These are phyloP conservation scores for Chydorus sphaericus DNA, from an alignment of 2,888 invertebrate genomes.

Conservation along the genomic window DNA sequence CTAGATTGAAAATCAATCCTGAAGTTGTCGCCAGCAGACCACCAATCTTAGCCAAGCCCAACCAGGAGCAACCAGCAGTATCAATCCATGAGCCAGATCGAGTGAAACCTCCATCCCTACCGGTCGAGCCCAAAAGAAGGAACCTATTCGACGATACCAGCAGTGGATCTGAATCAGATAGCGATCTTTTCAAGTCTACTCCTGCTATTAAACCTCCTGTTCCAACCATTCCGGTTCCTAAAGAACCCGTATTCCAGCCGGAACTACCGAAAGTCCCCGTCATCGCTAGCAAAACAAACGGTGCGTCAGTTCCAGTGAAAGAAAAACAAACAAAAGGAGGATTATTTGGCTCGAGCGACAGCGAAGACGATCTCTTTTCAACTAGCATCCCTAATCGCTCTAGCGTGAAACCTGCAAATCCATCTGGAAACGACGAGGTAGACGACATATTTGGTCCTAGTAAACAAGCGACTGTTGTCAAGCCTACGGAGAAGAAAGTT, in stretches of 20 bases:
- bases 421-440: not conserved
- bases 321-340: too few species aligned
- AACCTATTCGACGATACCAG: not conserved
- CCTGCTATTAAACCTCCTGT: too few species aligned
- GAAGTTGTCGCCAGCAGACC: not conserved
- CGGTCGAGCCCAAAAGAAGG: not conserved
- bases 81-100: too few species aligned
- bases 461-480: too few species aligned
- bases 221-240: not conserved
- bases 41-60: not conserved
- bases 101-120: not conserved
- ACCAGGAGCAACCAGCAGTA: not conserved
- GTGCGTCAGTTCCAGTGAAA: not conserved
- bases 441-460: not conserved
- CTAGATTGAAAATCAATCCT: not conserved
- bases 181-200: not conserved
- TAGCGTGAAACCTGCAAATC: not conserved
- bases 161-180: not conserved
- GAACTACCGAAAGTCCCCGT: not conserved
- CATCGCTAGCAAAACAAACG: not conserved
- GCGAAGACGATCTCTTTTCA: not conserved
- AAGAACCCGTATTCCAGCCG: not conserved
- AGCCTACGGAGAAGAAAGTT: not conserved
- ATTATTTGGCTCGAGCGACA: constrained; percentile 1
- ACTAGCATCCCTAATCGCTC: not conserved